Conservation (phyloP, 53 echinoderm and acorn worm species). For the Patiria pectinifera region DNA sequence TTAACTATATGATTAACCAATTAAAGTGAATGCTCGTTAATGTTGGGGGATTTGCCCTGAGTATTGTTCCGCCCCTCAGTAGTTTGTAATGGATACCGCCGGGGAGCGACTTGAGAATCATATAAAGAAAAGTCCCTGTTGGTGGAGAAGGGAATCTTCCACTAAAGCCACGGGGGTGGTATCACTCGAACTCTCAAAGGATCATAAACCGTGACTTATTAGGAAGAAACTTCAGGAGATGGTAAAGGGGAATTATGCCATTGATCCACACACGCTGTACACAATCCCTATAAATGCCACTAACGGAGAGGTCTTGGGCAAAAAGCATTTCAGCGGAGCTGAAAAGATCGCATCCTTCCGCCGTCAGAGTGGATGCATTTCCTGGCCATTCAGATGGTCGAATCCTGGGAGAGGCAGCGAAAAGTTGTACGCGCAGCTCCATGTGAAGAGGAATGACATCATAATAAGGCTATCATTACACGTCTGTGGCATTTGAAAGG, state of each 20-base stretch:
- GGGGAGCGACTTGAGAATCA: constrained; percentile 18
- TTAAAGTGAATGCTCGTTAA: constrained; percentile 57
- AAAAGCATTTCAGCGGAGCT: constrained; percentile 49
- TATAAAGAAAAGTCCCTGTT: neutral
- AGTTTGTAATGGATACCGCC: constrained; percentile 52
- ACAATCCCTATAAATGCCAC: constrained; percentile 38
- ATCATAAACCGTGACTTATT: constrained; percentile 49
- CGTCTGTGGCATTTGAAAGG: neutral
- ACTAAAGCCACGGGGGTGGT: constrained; percentile 24
- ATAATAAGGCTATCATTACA: constrained; percentile 45
- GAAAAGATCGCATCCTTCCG: constrained; percentile 60
- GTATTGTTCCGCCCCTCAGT: constrained; percentile 53
- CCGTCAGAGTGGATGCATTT: constrained; percentile 50
- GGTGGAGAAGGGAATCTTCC: neutral
- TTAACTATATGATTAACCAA: constrained; percentile 63
- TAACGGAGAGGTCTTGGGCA: constrained; percentile 31
- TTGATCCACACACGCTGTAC: constrained; percentile 9
- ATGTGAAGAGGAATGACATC: constrained; percentile 13
- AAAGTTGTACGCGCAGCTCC: constrained; percentile 2
- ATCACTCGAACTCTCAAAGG: neutral
- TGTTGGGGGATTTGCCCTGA: constrained; percentile 31
- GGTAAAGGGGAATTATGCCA: constrained; percentile 8
- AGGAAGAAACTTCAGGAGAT: constrained; percentile 33
- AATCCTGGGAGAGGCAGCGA: constrained; percentile 44
- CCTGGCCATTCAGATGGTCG: constrained; percentile 43